Base-by-base conservation (phyloP, 1,140 invertebrate genomes). In the Brachionus calyciflorus region DNA sequence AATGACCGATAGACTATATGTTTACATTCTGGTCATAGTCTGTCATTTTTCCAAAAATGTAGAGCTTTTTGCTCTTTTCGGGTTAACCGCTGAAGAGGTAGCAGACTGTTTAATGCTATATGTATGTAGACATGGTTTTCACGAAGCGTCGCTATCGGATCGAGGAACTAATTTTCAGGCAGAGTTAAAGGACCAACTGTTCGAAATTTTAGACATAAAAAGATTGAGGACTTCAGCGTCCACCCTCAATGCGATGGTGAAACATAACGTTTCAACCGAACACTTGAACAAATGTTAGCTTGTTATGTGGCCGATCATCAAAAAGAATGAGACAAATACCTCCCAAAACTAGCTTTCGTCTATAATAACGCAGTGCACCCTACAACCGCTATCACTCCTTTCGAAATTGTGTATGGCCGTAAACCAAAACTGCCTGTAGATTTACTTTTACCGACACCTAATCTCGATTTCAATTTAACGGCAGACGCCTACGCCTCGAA, bases 191-290 rank as follows among this genome's bases (percentile, higher is more conserved):
- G 65, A 3, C 77, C 76, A 19, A 7, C 51, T 3, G 51, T 78
- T 33, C 40, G 40, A 69, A 26, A 19, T 19, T 26, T 46, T 40
- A 30, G 68, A 48, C 10, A 40, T 70, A 1, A 17, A 51, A 21
- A 48, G 37, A 6, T 76, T 79, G 3, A 37, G 78, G 6, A 83
- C 82, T 1, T 78, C 78, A 5, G 76, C 81, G 0, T 83, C 53
- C 78, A 81, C 57, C 82, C 82, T 6, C 78, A 79, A 40, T 76
- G 79, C 0, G 82, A 84, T 68, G 81, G 83, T 0, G 30, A 80
- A 30, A 78, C 81, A 0, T 78, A 83, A 33, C 73, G 82, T n/a
- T 78, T 82, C 24, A 83, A 82, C 53, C 12, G 77, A 19, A 81
- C 82, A 2, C 3, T 37, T 81, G 41, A 65, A 24, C 14, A 65